A percentile compares a stretch with the other conserved stretches of the same genome.
Conservation (phyloP, 2,888 invertebrate species). For the Stenoptilia bipunctidactyla region DNA sequence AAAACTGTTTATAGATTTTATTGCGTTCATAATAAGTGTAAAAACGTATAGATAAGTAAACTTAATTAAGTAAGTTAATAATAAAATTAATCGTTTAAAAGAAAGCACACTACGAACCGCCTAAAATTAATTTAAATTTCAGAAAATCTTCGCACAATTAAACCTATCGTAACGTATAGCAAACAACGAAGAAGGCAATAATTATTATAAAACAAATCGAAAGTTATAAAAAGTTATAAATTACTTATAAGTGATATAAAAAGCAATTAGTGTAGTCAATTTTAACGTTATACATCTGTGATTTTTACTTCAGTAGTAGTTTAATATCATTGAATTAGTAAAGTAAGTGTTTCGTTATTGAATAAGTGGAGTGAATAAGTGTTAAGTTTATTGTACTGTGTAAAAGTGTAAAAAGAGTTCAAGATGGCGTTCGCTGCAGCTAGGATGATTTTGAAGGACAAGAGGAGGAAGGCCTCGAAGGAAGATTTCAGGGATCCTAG, state of each 20-base stretch:
- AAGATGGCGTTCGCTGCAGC: constrained; percentile 89
- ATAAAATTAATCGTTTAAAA: too few species aligned
- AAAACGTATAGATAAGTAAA: too few species aligned
- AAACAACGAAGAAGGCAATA: constrained; percentile 38
- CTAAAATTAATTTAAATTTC: too few species aligned
- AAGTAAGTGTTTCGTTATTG: constrained; percentile 10
- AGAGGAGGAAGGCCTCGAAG: constrained; percentile 83
- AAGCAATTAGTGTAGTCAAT: constrained; percentile 42
- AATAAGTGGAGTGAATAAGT: neutral
- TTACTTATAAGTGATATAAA: constrained; percentile 1
- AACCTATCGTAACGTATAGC: too few species aligned
- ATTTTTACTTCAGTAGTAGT: constrained; percentile 25
- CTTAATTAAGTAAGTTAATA: too few species aligned
- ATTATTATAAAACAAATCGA: constrained; percentile 22
- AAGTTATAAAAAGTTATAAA: too few species aligned
- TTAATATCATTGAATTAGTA: constrained; percentile 7
- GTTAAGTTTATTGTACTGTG: constrained; percentile 3
- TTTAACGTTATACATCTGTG: constrained; percentile 31
- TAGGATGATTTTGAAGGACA: constrained; percentile 87
- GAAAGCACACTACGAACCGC: too few species aligned
- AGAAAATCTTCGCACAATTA: too few species aligned
- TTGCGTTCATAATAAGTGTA: too few species aligned
- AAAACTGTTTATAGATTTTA: too few species aligned
- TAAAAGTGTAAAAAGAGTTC: constrained; percentile 14
- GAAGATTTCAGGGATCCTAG: constrained; percentile 81